Percentiles rank a stretch among this genome's conserved stretches.
These are phyloP conservation scores for Podarcis siculus DNA, from an alignment of 2,797 vertebrate species.

Conservation along the genomic window DNA sequence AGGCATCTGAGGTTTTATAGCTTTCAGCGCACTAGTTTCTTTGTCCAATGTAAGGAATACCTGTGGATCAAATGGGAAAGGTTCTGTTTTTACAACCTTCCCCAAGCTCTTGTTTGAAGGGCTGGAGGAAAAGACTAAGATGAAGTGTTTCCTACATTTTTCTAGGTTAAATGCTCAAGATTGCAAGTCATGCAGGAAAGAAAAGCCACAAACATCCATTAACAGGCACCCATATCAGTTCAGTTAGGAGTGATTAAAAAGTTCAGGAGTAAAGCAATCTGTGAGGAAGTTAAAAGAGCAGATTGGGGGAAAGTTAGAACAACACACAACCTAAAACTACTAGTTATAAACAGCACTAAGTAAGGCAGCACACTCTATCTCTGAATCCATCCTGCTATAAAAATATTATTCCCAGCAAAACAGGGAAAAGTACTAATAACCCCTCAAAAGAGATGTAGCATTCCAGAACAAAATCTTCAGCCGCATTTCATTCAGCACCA, in stretches of 20 bases:
- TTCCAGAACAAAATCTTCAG: constrained; percentile 71
- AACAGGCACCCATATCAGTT: not conserved
- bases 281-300: not conserved
- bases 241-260: constrained; percentile 10
- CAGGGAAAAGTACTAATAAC: constrained; percentile 61
- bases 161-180: constrained; percentile 58
- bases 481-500: constrained; percentile 70
- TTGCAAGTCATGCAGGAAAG: constrained; percentile 42
- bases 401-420: constrained; percentile 61
- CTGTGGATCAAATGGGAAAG: constrained; percentile 66
- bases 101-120: constrained; percentile 66
- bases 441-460: constrained; percentile 42
- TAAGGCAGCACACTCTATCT: constrained; percentile 40
- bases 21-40: constrained; percentile 69
- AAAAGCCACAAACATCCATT: constrained; percentile 37
- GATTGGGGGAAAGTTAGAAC: constrained; percentile 49
- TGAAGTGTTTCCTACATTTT: constrained; percentile 67
- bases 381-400: constrained; percentile 57
- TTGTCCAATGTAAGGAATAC: constrained; percentile 66
- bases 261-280: constrained; percentile 23
- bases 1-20: constrained; percentile 43
- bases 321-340: constrained; percentile 34
- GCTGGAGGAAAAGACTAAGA: constrained; percentile 53
- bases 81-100: constrained; percentile 73
- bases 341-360: constrained; percentile 39